Evolutionary conservation across 2,888 invertebrate species (phyloP).

Genomic region (Archips xylosteana): DNA sequence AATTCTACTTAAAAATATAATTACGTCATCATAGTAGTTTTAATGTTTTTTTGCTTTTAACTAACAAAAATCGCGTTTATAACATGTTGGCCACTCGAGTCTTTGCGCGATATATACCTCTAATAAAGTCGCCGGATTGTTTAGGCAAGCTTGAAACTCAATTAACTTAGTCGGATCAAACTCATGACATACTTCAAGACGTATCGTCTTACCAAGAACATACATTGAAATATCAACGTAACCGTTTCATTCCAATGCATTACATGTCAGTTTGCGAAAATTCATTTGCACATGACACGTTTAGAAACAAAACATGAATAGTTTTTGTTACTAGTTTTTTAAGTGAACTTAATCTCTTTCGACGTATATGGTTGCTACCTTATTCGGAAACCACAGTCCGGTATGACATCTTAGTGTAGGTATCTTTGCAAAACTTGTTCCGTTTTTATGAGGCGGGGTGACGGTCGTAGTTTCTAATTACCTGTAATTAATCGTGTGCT

Average conservation of each 20-base stretch:
- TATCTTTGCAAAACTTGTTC: conserved; percentile 17
- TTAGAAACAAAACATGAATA: conserved; percentile 9
- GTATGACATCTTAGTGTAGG: conserved; percentile 4
- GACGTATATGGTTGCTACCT: conserved; percentile 29
- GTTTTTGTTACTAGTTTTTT: conserved; percentile 31
- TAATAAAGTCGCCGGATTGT: not conserved
- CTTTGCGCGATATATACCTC: not conserved
- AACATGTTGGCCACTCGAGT: not conserved
- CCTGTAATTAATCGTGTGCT: conserved; percentile 18
- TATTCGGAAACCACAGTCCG: conserved; percentile 28
- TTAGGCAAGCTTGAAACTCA: not conserved
- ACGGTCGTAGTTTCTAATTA: conserved; percentile 28
- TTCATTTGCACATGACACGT: conserved; percentile 22
- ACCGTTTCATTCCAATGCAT: conserved; percentile 14
- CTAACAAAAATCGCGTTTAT: not conserved
- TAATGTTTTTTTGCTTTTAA: not conserved
- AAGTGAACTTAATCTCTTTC: conserved; percentile 30
- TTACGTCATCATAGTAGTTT: not conserved
- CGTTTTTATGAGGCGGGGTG: conserved; percentile 10
- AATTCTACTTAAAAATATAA: not conserved
- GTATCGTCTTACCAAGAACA: not conserved
- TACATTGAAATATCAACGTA: conserved; percentile 6
- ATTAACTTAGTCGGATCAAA: not conserved
- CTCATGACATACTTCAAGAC: conserved; percentile 1
- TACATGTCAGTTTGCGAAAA: conserved; percentile 24